Base-by-base conservation (phyloP, 2,797 vertebrate genomes). In the Lacerta viridis region DNA sequence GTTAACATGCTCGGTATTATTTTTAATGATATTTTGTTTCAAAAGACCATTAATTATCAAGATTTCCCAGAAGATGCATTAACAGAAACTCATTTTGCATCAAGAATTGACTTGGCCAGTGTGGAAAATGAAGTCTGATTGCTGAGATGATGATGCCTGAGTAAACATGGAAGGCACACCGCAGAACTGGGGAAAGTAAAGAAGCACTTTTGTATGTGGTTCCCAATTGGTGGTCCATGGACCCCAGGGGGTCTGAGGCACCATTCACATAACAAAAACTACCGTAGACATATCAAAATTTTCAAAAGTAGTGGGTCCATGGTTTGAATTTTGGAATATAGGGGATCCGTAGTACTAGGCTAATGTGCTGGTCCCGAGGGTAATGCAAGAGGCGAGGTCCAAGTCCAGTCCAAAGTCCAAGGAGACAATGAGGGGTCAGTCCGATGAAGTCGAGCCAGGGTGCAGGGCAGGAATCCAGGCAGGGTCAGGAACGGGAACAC, bases 11-110 rank as follows among this genome's bases (percentile, higher is more conserved):
- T 92, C 86, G 86, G 83, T 72, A 43, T 92, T 84, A 86, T 86
- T 90, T 94, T 91, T 86, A 94, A 95, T 94, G 92, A 81, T 93
- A 89, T 92, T 94, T 95, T 91, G 84, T 88, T 94, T 87, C 92
- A 94, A 93, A 95, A 79, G 82, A 87, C 29, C 88, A 86, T 91
- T 94, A 93, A 93, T 94, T 95, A 93, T 43, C 89, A 91, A 94
- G 83, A 93, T 93, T 93, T 93, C 80, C 82, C 89, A 92, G 71
- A 79, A 93, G 90, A 83, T 80, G 4, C 75, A 46, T 92, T 84
- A 29, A 11, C 36, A 81, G 79, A 64, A 86, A 86, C 4, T 39
- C 4, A 15, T 93, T 94, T 81, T 33, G 43, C 2, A 27, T 36
- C 69, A 68, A 77, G 25, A 23, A 39, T 15, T 84, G 9, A n/a